A percentile compares a stretch with the other conserved stretches of the same genome.
phyloP scores from a whole-genome alignment of 2,113 vertebrate species.

The Dicaeum eximium region DNA sequence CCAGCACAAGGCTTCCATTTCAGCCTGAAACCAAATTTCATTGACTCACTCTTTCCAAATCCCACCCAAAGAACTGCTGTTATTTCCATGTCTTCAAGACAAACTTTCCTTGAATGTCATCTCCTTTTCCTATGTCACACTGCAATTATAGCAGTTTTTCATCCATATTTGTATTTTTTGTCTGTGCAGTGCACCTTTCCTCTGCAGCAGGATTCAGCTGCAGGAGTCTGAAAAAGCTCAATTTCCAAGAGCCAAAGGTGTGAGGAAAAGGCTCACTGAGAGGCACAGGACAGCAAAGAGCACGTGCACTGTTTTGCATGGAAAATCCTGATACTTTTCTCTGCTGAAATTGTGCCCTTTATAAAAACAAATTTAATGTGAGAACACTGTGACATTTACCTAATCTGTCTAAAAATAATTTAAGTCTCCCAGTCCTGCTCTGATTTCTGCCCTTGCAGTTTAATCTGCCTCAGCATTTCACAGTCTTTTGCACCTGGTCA shows the following conservation, averaged over 20 bases:
- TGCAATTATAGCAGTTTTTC: not conserved
- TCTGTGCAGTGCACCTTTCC: not conserved
- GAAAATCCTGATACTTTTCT: not conserved
- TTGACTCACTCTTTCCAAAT: not conserved
- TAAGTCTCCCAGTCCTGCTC: not conserved
- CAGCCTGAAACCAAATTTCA: constrained; percentile 33
- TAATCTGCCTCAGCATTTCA: not conserved
- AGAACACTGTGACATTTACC: not conserved
- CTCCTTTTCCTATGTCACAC: not conserved
- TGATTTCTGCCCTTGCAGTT: not conserved
- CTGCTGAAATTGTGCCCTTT: not conserved
- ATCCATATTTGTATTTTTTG: not conserved
- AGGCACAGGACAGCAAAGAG: not conserved
- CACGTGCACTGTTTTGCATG: not conserved
- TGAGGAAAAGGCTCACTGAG: not conserved
- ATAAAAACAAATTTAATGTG: not conserved
- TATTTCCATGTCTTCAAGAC: not conserved
- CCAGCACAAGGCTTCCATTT: not conserved
- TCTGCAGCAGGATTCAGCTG: not conserved
- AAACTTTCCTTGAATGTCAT: not conserved
- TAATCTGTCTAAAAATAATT: not conserved
- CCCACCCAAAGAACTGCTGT: not conserved
- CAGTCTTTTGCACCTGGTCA: not conserved
- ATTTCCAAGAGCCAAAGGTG: not conserved
- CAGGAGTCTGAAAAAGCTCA: not conserved